Base-by-base conservation (phyloP, 2,888 invertebrate species). In the Hirtodrosophila histrioides region DNA sequence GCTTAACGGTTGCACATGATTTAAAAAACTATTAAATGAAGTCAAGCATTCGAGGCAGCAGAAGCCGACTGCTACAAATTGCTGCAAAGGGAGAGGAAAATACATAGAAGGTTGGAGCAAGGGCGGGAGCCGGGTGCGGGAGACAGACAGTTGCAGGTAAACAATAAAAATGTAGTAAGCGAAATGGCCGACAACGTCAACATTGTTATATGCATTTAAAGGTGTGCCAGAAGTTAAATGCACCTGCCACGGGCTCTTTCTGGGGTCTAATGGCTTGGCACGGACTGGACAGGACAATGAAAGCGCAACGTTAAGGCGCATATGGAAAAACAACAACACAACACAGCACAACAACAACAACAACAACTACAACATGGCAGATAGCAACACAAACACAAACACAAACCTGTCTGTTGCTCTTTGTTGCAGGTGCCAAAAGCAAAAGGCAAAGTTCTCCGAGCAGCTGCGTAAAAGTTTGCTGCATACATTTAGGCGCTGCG, bases 211-310 rank as follows among this genome's bases (percentile, higher is more conserved):
- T 71, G 81, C 68, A 72, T 87, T 77, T 69, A 73, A 73, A 75
- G 75, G 73, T 69, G 76, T 75, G 78, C 68, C 81, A 78, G 72
- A 83, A 88, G 88, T 88, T 86, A 84, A 86, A 83, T 86, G 88
- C 88, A 78, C 71, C 86, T 84, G 84, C 88, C 85, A 77, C 60
- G 64, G 44, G 62, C 63, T 24, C 39, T 51, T 58, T 48, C 61
- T 61, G 36, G 57, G 60, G 62, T 50, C 75, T 75, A 75, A 79
- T 72, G 75, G 58, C 62, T 53, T 35, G 56, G 36, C 49, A 57
- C 49, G 41, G 57, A 41, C 58, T 31, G 44, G 67, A 50, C 62
- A 44, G 49, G 45, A 62, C 60, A 79, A 76, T 69, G 63, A 77
- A 67, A 71, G 66, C 54, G 74, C 64, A 68, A 66, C 61, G 72